A percentile compares a stretch with the other conserved stretches of the same genome.
These are phyloP conservation scores for Hemitrygon akajei DNA, from an alignment of 2,797 vertebrate genomes.

Conservation along the genomic window DNA sequence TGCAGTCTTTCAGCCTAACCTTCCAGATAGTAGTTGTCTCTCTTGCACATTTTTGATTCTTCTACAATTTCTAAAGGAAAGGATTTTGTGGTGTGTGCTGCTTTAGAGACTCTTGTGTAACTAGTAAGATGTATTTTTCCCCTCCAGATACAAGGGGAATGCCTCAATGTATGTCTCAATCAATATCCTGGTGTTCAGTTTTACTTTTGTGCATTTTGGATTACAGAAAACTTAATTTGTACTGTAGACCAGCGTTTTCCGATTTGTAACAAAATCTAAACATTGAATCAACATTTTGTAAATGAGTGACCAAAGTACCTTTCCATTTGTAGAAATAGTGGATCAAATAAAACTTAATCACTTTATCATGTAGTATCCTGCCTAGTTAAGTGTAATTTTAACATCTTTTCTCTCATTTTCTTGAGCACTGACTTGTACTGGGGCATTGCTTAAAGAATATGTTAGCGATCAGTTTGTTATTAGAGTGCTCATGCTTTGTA, in stretches of 20 bases:
- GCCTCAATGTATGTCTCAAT: too few species aligned
- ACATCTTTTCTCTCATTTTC: neutral
- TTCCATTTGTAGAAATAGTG: neutral
- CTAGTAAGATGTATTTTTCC: neutral
- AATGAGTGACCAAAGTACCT: neutral
- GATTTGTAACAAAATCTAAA: neutral
- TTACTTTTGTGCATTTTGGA: neutral
- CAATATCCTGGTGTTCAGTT: neutral
- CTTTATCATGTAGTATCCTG: neutral
- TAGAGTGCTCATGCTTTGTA: neutral
- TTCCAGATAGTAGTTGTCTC: too few species aligned
- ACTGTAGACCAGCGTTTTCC: neutral
- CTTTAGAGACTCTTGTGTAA: neutral
- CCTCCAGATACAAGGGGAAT: neutral
- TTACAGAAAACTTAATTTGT: neutral
- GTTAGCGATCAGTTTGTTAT: neutral
- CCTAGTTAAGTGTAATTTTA: neutral
- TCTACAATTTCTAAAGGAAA: neutral
- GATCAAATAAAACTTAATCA: too few species aligned
- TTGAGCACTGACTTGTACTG: neutral
- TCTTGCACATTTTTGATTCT: too few species aligned
- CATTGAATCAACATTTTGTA: neutral
- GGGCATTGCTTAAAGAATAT: neutral
- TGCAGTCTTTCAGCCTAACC: too few species aligned
- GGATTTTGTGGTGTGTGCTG: neutral